Base-by-base conservation (phyloP, 2,888 invertebrate species). In the Helobdella robusta region DNA sequence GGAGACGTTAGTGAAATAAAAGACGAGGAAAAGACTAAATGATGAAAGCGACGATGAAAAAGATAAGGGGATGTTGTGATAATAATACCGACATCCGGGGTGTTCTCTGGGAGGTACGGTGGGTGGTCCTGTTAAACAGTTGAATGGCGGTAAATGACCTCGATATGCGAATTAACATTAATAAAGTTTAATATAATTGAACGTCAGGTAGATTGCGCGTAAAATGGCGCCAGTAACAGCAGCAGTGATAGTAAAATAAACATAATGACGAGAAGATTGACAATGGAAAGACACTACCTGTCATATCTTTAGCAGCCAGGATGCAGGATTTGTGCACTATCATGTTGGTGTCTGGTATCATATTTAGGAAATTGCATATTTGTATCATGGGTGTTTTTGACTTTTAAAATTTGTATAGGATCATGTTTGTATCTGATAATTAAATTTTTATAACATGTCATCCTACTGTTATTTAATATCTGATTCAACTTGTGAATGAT, bases 271-370 rank as follows among this genome's bases (percentile, higher is more conserved):
- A 40, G 28, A 15, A 58, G n/a, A n/a, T 30, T 23, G 18, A 4
- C n/a, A n/a, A 58, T 8, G 4, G 18, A 28, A 18, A 6, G 8
- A 25, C 8, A 32, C n/a, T 28, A 68, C 68, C 68, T 15, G 34
- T 59, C 40, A 64, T 61, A 50, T 63, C 48, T 40, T 67, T 68
- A 25, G 73, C 72, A 67, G 76, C 76, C 28, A 74, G 85, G 74
- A 94, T 90, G 81, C 94, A 94, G 69, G 86, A 86, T 80, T 91
- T 91, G 81, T 94, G 93, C 5, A 89, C 89, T 70, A 87, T 84
- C 71, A 88, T 86, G 73, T 85, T 84, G 79, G 91, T 92, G 32
- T 73, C 78, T 77, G 72, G n/a, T n/a, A n/a, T n/a, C n/a, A n/a
- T n/a, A n/a, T n/a, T n/a, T n/a, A n/a, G n/a, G n/a, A n/a, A n/a